Evolutionary conservation across 2,888 invertebrate species (phyloP).

Genomic region (Papilio elwesi): DNA sequence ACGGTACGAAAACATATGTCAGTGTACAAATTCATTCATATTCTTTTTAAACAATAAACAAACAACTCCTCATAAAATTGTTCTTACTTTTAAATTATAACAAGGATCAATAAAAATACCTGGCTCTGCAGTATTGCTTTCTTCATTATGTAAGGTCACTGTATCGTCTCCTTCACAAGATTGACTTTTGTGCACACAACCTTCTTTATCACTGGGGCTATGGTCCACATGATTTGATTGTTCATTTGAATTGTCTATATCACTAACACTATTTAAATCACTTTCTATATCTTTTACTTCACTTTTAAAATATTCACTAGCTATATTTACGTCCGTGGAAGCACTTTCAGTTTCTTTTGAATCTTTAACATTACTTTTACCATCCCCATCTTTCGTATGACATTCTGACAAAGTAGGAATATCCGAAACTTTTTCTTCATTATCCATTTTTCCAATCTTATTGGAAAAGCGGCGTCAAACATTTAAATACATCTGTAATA

Average conservation of each 20-base stretch:
- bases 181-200: constrained; percentile 54
- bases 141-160: constrained; percentile 45
- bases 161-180: constrained; percentile 53
- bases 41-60: no score
- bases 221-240: constrained; percentile 71
- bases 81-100: no score
- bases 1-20: no score
- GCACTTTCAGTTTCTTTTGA: constrained; percentile 13
- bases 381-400: constrained; percentile 44
- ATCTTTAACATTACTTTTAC: constrained; percentile 43
- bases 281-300: constrained; percentile 43
- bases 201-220: constrained; percentile 53
- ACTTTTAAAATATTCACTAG: constrained; percentile 38
- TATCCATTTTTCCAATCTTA: constrained; percentile 71
- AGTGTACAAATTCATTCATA: no score
- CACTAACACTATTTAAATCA: constrained; percentile 50
- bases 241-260: constrained; percentile 47
- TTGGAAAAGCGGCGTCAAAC: constrained; percentile 53
- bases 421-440: constrained; percentile 62
- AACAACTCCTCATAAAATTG: no score
- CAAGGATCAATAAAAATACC: constrained; percentile 38
- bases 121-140: constrained; percentile 50
- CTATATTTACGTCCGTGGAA: constrained; percentile 17
- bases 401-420: constrained; percentile 52
- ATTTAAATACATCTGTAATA: constrained; percentile 65